Base-by-base conservation (phyloP, 2,888 invertebrate genomes). In the Aporophyla lueneburgensis region DNA sequence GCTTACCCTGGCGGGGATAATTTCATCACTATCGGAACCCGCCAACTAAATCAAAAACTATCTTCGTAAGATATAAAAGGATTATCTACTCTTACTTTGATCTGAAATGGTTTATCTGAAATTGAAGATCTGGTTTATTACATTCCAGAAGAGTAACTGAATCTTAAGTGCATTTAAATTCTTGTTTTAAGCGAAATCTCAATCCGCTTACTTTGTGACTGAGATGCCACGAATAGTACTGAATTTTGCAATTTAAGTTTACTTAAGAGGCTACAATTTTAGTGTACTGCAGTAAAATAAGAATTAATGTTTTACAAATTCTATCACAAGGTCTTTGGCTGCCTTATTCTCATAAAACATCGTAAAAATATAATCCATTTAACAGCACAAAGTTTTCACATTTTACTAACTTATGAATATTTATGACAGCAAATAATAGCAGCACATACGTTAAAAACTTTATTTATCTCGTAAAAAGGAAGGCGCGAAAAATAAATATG, bases 1-100 rank as follows among this genome's bases (percentile, higher is more conserved):
- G 71, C 61, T 76, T 77, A 73, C 72, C 40, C 71, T 71, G 40
- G 74, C 74, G 68, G 73, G 76, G 70, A 84, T 84, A 79, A 84
- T 82, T 81, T 79, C 79, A 76, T 79, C 82, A 82, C 65, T 63
- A 79, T 79, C 74, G 63, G 71, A 74, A 74, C 68, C 74, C 82
- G 51, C 69, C 74, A 72, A 79, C 70, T 82, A 82, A 82, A 84
- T 84, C 82, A 76, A 84, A 81, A 85, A 85, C 85, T 85, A 85
- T 85, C 72, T 74, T 70, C 43, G 71, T 27, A 74, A 80, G 69
- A 80, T 76, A 80, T 79, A 77, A 75, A 83, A 74, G 56, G 74
- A 76, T 83, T 76, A 84, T 62, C 73, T 73, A 65, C 54, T 62
- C 62, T 56, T 68, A 61, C 67, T 77, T 62, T 49, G 40, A 80